Evolutionary conservation across 1,140 invertebrate species (phyloP), one percentile per base, ranked within the genome.

Genomic region (Leucophenga varia): DNA sequence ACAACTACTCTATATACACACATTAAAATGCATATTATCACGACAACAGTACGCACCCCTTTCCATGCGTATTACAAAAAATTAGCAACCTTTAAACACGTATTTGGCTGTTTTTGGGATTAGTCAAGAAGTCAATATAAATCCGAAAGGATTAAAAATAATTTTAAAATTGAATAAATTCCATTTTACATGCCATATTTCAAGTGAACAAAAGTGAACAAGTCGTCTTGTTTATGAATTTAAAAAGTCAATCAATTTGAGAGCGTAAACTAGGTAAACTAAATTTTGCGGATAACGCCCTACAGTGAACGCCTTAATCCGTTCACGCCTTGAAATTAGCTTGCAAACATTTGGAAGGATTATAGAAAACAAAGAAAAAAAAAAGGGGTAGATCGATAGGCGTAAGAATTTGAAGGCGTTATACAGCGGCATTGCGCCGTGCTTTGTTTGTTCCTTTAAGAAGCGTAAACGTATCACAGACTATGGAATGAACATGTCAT

Each of bases 301-400:
- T 36, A 30, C 3, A 30, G 30, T 21, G 44, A 21, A 50, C 63
- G 63, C 63, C 65, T 54, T 69, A 69, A 69, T 57, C 61, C 65
- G 65, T 61, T 52, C 49, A 70, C 65, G 65, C 54, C 65, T 54
- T 43, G 51, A 70, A 65, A 69, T 70, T 70, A 69, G 20, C n/a
- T 70, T 65, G 54, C 58, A 69, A 70, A 69, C 65, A 69, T 69
- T 69, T 69, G 65, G 65, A 69, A 69, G 65, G 65, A 69, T 70
- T 69, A 69, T 59, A 63, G n/a, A n/a, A n/a, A n/a, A n/a, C n/a
- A n/a, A n/a, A n/a, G n/a, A n/a, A n/a, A n/a, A n/a, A n/a, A n/a
- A n/a, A n/a, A 61, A 59, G 59, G 63, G 57, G 31, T 13, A 18
- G 42, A 16, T 12, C 34, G 5, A 20, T 18, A 2, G 18, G 21